Base-by-base conservation (phyloP, 1,140 invertebrate species). In the Drosophila repletoides region DNA sequence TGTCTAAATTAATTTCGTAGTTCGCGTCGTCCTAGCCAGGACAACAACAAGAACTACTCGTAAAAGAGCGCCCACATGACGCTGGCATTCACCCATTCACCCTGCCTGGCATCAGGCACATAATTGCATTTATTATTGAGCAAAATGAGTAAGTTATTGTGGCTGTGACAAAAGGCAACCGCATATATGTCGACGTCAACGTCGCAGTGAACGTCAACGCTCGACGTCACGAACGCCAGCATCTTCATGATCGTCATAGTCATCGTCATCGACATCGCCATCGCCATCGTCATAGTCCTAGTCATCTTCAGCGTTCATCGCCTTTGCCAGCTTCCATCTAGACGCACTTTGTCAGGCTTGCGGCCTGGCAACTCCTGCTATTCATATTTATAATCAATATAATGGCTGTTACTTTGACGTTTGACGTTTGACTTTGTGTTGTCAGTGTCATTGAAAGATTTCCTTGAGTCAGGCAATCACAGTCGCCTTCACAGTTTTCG, bases 91-190 rank as follows among this genome's bases (percentile, higher is more conserved):
- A 34, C 49, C 2, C 17, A 19, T 5, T 24, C 10, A 46, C 12
- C 28, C 34, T 24, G 34, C 22, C 53, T 52, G 49, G 55, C 48
- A 60, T 38, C 64, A 24, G 76, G 77, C 75, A 86, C 81, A 86
- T 86, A 86, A 86, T 86, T 86, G 81, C 80, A 86, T 86, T 86
- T 86, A 86, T 86, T 86, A 86, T 86, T 86, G 80, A 86, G 80
- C 75, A 69, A 79, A 84, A 86, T 86, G 80, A 87, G 81, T 86
- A 81, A 84, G 80, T 84, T 84, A 86, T 84, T 84, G 80, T 86
- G 80, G 80, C 72, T 71, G 45, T 72, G 71, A 86, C 80, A 83
- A 83, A 83, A 74, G 77, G 77, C 79, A 83, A 71, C 79, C 79
- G 56, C 77, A 83, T 86, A 81, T 72, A 86, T 80, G 80, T 40